Conservation (phyloP, 2,797 vertebrate genomes). For the Margarornis squamiger region DNA sequence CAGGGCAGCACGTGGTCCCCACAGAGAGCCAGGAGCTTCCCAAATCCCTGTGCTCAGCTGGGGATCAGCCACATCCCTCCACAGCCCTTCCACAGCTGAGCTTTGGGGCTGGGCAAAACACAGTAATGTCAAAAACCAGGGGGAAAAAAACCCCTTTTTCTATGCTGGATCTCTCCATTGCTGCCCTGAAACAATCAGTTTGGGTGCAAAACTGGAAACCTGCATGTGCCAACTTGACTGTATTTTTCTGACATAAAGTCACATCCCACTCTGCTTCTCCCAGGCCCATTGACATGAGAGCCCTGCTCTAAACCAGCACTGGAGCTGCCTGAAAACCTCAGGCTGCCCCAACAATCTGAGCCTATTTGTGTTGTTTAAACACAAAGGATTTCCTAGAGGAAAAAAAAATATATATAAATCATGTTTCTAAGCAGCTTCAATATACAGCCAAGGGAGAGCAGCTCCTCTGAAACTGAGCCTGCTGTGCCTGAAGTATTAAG, state of each 20-base stretch:
- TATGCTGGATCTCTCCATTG: rapidly evolving
- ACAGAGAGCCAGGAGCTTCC: not conserved
- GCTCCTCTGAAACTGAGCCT: not conserved
- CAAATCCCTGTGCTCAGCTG: rapidly evolving
- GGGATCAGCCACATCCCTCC: not conserved
- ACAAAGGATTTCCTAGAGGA: not conserved
- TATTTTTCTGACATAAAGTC: not conserved
- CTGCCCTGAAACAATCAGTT: not conserved
- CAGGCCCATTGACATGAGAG: not conserved
- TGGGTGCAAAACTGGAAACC: not conserved
- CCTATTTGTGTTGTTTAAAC: not conserved
- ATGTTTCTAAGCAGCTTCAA: not conserved
- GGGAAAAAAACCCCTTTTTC: rapidly evolving
- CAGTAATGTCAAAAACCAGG: rapidly evolving
- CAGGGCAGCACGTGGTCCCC: not conserved
- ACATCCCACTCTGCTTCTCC: not conserved
- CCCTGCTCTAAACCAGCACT: not conserved
- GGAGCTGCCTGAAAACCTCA: not conserved
- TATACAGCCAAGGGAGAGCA: not conserved
- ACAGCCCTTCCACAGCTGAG: rapidly evolving
- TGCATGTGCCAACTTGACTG: rapidly evolving
- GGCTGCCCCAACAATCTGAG: not conserved
- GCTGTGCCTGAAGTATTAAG: conserved; percentile 11
- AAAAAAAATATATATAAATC: not conserved
- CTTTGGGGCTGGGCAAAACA: not conserved